Percentiles rank a stretch among this genome's conserved stretches.
These are phyloP conservation scores for Hyla sarda DNA, from an alignment of 2,113 vertebrate species.

Conservation along the genomic window DNA sequence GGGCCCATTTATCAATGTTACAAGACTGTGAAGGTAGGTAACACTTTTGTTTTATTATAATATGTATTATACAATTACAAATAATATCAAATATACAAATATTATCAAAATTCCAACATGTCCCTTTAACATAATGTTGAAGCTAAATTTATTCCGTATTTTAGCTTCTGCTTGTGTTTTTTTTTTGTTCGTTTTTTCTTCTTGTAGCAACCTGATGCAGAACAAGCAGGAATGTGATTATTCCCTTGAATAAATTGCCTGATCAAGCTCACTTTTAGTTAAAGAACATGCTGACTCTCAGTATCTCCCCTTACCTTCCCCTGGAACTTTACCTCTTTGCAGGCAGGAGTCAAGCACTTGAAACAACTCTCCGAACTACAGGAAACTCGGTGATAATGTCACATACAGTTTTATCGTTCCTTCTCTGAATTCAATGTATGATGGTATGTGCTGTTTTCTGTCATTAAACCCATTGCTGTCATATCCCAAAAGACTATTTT, in stretches of 20 bases:
- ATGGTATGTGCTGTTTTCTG: not conserved
- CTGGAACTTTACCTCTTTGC: not conserved
- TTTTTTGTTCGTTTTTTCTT: not conserved
- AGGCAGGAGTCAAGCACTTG: not conserved
- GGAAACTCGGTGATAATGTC: not conserved
- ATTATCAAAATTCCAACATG: too few species aligned
- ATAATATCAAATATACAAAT: too few species aligned
- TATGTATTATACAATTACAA: too few species aligned
- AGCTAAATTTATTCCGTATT: not conserved
- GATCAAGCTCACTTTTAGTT: not conserved
- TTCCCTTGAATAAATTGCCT: not conserved
- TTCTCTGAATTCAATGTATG: not conserved
- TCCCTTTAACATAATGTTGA: not conserved
- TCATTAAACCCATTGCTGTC: not conserved
- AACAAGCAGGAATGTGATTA: not conserved
- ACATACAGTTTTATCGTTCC: not conserved
- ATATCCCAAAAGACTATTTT: constrained; percentile 2
- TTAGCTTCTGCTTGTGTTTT: not conserved
- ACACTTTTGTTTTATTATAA: too few species aligned
- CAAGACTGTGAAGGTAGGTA: too few species aligned
- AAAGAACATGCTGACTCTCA: constrained; percentile 4
- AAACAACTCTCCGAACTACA: not conserved
- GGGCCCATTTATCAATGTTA: too few species aligned
- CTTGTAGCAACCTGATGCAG: not conserved
- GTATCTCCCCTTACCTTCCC: not conserved